Conservation (phyloP, 23 tunicate species). For the Clavelina lepadiformis region DNA sequence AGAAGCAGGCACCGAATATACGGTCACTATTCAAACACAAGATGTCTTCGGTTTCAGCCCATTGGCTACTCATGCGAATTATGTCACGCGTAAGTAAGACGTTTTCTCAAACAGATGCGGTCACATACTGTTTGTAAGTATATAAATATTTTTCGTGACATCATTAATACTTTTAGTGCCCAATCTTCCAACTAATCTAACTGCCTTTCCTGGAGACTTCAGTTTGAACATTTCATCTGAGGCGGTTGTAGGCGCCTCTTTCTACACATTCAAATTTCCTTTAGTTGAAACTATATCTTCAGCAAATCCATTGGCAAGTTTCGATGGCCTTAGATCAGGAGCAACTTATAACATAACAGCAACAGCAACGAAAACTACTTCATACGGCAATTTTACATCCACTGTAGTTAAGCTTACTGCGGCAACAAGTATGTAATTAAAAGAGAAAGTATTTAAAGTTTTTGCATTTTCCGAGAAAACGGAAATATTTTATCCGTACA, state of each 20-base stretch:
- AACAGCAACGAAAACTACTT: slow-evolving; percentile 7
- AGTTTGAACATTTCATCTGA: not conserved
- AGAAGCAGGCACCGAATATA: slow-evolving; percentile 9
- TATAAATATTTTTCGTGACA: not conserved
- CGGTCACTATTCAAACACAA: slow-evolving; percentile 6
- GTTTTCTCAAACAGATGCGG: not conserved
- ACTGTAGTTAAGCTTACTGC: not conserved
- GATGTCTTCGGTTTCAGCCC: not conserved
- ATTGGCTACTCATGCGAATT: not conserved
- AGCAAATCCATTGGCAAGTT: not conserved
- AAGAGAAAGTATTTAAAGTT: no score
- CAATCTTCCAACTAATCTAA: not conserved
- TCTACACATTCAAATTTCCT: slow-evolving; percentile 9
- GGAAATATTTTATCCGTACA: no score
- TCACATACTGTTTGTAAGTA: not conserved
- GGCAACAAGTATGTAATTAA: slow-evolving; percentile 9
- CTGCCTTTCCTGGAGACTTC: not conserved
- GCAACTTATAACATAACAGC: not conserved
- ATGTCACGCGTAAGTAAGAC: slow-evolving; percentile 5
- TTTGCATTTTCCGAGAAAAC: no score
- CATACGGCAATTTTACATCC: slow-evolving; percentile 20
- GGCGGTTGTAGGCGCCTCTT: slow-evolving; percentile 1
- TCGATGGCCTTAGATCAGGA: slow-evolving; percentile 2
- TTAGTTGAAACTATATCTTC: no score
- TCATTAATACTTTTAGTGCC: slow-evolving; percentile 16